Evolutionary conservation across 2,797 vertebrate genomes (phyloP), one percentile per base, ranked within the genome.

Genomic region (Halcyon chelicuti): DNA sequence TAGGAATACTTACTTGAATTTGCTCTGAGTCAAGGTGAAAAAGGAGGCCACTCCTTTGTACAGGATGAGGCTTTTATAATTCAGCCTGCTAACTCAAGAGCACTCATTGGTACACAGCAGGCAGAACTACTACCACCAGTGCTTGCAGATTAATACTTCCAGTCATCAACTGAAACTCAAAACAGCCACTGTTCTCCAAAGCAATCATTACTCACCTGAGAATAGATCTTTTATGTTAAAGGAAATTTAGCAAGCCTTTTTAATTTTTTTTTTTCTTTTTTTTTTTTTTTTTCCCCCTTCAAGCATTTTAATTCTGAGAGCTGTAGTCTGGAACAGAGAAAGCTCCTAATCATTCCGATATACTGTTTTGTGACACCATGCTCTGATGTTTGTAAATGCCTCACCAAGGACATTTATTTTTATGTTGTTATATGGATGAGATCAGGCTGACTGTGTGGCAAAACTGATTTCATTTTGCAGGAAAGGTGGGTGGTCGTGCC

Each of bases 81-180:
- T 93, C 84, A 92, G 46, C 20, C 22, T 87, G 40, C 15, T 86
- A 88, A 52, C 76, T 94, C 78, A 65, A 87, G 68, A 90, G 68
- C 40, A 20, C 40, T 78, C 31, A 20, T 12, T 77, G 75, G 73
- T 65, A 62, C 86, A 54, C 75, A 88, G 92, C 65, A 88, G 75
- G 78, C 23, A 89, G 81, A 47, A 37, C 29, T 76, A 26, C 58
- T 70, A 71, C 33, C 42, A 90, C 61, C 14, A 37, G 12, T 55
- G n/a, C 75, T 54, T 74, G 65, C 75, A 96, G 58, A 68, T 94
- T 74, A 88, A 80, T 77, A 72, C 54, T 93, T 94, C 40, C 29
- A 92, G 68, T 58, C 75, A 77, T 71, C 89, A 86, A 10, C 26
- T 42, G 73, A 63, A 93, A 89, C 47, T 92, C 90, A 72, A 65